phyloP scores from a whole-genome alignment of 2,888 invertebrate genomes.

The Incurvaria masculella region DNA sequence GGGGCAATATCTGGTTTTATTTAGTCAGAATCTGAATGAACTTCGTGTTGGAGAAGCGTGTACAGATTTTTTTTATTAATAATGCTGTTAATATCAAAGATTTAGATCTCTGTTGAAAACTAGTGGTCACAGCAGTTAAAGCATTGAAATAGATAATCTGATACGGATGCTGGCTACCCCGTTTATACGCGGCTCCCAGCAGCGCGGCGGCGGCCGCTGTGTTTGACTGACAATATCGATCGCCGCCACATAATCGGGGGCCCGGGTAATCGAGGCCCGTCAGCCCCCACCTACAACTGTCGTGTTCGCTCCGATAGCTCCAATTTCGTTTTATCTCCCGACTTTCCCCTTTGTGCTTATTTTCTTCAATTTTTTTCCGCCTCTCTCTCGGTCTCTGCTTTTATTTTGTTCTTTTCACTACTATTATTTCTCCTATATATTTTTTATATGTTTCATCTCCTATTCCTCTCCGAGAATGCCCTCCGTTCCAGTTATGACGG shows the following conservation, averaged over 20 bases:
- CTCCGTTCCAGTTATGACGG: slow-evolving; percentile 17
- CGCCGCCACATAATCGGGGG: slow-evolving; percentile 12
- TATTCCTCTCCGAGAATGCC: slow-evolving; percentile 11
- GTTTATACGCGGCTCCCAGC: no score
- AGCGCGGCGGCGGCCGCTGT: neutral
- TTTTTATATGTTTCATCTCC: slow-evolving; percentile 40
- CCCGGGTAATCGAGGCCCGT: slow-evolving; percentile 39
- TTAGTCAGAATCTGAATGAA: no score
- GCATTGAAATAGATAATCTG: no score
- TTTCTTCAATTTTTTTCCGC: slow-evolving; percentile 49
- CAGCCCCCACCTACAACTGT: slow-evolving; percentile 22
- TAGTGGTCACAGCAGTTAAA: no score
- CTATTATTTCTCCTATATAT: slow-evolving; percentile 53
- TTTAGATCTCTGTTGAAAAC: no score
- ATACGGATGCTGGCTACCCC: no score
- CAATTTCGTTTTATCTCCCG: slow-evolving; percentile 55
- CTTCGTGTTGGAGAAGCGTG: no score
- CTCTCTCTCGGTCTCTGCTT: slow-evolving; percentile 42
- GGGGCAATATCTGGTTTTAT: no score
- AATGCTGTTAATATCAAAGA: no score
- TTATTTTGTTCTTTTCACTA: slow-evolving; percentile 48
- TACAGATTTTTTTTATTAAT: no score
- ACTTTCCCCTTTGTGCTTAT: slow-evolving; percentile 50
- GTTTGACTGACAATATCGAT: slow-evolving; percentile 52
- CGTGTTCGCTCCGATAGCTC: slow-evolving; percentile 51